A percentile compares a stretch with the other conserved stretches of the same genome.
Conservation (phyloP, 1,140 invertebrate species). For the Aethina tumida region DNA sequence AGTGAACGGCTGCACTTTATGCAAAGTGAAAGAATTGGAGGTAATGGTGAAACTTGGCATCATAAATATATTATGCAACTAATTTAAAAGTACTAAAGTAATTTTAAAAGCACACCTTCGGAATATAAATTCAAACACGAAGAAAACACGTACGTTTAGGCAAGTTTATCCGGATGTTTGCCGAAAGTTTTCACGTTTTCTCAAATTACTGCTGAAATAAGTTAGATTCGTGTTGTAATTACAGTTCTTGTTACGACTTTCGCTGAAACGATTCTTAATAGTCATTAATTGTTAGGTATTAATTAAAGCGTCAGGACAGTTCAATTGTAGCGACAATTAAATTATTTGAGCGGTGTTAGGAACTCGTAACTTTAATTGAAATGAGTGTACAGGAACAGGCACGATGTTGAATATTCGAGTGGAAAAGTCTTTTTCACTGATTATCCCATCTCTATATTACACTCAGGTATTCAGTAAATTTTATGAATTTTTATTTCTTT, state of each 20-base stretch:
- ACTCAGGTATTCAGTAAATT: too few species aligned
- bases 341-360: too few species aligned
- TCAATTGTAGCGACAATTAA: constrained; percentile 12
- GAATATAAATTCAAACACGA: constrained; percentile 26
- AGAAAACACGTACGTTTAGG: constrained; percentile 23
- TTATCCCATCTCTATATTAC: too few species aligned
- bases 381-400: too few species aligned
- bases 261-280: constrained; percentile 25
- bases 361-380: too few species aligned
- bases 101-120: constrained; percentile 26
- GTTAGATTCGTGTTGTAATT: constrained; percentile 26
- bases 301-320: constrained; percentile 21
- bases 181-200: constrained; percentile 29
- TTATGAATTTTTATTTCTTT: too few species aligned
- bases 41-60: constrained; percentile 13
- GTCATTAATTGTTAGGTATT: constrained; percentile 25
- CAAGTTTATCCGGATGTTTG: constrained; percentile 29
- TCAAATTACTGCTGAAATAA: constrained; percentile 28
- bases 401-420: too few species aligned
- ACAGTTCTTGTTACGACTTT: constrained; percentile 24
- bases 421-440: too few species aligned
- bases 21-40: constrained; percentile 1
- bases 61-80: constrained; percentile 29
- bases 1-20: background rate
- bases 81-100: constrained; percentile 31